These are phyloP conservation scores for Amblyopsis rosae DNA, from an alignment of 2,113 vertebrate species.

Conservation along the genomic window DNA sequence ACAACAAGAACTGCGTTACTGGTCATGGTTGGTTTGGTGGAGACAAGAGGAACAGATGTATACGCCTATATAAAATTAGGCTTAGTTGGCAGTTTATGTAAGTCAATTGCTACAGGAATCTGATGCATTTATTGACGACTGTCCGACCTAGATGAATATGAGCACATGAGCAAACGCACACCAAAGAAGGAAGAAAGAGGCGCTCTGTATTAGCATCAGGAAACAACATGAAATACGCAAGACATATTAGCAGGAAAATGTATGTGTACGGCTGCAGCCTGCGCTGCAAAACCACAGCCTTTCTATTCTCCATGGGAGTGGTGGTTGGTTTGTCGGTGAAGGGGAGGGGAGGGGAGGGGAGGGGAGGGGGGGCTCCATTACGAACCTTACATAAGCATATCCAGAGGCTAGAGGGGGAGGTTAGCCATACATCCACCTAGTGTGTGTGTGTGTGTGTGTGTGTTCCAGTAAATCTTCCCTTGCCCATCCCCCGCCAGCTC, in stretches of 20 bases:
- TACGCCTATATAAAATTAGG: neutral
- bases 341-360: no score
- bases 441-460: neutral
- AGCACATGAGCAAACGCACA: no score
- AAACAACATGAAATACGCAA: conserved; percentile 37
- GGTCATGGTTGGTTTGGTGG: neutral
- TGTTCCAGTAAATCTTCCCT: no score
- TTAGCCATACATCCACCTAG: conserved; percentile 12
- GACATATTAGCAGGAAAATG: conserved; percentile 46
- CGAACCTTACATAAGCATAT: conserved; percentile 21
- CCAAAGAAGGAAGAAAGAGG: conserved; percentile 13
- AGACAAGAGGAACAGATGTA: neutral
- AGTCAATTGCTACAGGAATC: conserved; percentile 5
- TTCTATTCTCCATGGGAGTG: conserved; percentile 27
- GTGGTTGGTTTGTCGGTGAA: no score
- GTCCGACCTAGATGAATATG: conserved; percentile 48
- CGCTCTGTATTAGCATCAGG: conserved; percentile 37
- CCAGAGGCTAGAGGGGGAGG: conserved; percentile 10
- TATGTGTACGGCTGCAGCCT: conserved; percentile 39
- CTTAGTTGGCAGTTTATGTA: no score
- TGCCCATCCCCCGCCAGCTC: no score
- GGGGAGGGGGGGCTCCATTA: conserved; percentile 45
- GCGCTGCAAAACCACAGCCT: conserved; percentile 27
- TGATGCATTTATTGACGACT: conserved; percentile 36
- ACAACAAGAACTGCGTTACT: neutral